Conservation (phyloP, 2,113 vertebrate genomes). For the Hydrochoerus hydrochaeris region DNA sequence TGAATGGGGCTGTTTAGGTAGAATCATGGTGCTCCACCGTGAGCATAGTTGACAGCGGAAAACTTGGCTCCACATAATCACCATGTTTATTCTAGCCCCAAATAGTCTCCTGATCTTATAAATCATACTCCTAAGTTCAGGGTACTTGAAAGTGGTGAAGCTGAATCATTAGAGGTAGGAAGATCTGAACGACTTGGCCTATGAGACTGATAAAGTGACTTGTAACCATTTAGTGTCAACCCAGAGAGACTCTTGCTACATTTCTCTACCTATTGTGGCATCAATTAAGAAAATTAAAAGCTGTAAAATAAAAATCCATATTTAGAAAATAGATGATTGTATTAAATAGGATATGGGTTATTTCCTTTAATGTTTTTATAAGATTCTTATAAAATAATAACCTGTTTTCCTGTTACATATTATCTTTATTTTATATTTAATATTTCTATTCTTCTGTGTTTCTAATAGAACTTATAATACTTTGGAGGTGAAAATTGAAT, state of each 20-base stretch:
- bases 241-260: not conserved
- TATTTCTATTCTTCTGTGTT: not conserved
- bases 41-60: not conserved
- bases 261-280: not conserved
- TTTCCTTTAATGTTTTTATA: not conserved
- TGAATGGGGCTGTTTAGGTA: slow-evolving; percentile 37
- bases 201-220: not conserved
- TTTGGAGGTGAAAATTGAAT: not conserved
- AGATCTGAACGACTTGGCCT: not conserved
- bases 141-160: not conserved
- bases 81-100: not conserved
- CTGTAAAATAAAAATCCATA: slow-evolving; percentile 23
- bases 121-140: not conserved
- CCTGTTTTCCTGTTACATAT: not conserved
- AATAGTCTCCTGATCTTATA: not conserved
- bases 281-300: not conserved
- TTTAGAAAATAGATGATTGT: slow-evolving; percentile 33
- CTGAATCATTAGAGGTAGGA: not conserved
- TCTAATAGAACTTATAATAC: not conserved
- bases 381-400: not conserved
- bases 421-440: not conserved
- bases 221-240: not conserved
- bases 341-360: not conserved
- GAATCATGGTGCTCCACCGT: accelerated
- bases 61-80: not conserved